Conservation (phyloP, 2,888 invertebrate species). For the Stenoptilia bipunctidactyla region DNA sequence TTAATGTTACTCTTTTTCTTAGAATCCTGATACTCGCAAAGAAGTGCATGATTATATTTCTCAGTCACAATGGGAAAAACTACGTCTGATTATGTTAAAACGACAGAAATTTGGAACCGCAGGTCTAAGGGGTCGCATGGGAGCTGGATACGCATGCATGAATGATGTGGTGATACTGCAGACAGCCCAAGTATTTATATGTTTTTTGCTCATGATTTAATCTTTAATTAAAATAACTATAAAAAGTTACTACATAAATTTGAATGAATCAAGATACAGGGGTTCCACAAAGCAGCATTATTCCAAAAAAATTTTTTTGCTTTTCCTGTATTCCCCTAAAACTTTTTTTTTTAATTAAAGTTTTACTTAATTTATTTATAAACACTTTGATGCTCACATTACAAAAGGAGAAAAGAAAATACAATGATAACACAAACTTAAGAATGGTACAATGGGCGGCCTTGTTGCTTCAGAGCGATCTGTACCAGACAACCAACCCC, state of each 20-base stretch:
- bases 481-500: too few relatives aligned
- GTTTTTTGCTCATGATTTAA: too few relatives aligned
- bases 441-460: too few relatives aligned
- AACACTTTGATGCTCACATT: too few relatives aligned
- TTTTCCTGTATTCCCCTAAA: not conserved
- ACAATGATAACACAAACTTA: too few relatives aligned
- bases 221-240: too few relatives aligned
- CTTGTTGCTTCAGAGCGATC: too few relatives aligned
- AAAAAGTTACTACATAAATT: not conserved
- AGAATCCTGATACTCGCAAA: conserved; percentile 75
- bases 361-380: too few relatives aligned
- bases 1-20: conserved; percentile 4
- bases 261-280: not conserved
- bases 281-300: too few relatives aligned
- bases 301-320: too few relatives aligned
- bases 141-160: conserved; percentile 92
- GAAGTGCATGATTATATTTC: conserved; percentile 75
- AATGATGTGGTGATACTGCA: conserved; percentile 97
- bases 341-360: not conserved
- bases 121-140: conserved; percentile 93
- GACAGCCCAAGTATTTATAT: conserved; percentile 77
- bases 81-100: conserved; percentile 74
- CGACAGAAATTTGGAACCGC: conserved; percentile 93
- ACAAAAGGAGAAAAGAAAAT: too few relatives aligned
- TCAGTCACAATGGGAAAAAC: conserved; percentile 65